phyloP scores from a whole-genome alignment of 2,113 vertebrate species.

The Eptesicus fuscus region DNA sequence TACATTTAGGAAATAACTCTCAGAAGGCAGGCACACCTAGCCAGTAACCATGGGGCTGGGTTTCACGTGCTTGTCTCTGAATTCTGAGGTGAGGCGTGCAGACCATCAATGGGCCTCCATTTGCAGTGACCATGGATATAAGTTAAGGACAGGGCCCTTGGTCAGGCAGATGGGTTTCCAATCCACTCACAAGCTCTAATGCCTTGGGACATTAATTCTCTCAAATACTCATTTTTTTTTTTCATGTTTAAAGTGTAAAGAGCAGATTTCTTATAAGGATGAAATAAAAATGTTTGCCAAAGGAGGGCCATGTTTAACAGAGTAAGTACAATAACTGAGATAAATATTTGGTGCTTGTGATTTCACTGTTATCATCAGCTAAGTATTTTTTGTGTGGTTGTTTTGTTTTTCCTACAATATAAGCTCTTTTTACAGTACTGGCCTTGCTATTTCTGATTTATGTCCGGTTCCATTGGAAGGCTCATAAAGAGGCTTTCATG shows the following conservation, averaged over 20 bases:
- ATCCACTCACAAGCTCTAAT: background rate
- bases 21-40: rapidly evolving
- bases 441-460: background rate
- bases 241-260: background rate
- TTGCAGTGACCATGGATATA: rapidly evolving
- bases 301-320: rapidly evolving
- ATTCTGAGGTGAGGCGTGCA: rapidly evolving
- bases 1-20: background rate
- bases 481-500: background rate
- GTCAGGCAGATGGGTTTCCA: background rate
- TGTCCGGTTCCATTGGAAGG: background rate
- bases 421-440: background rate
- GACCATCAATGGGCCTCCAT: rapidly evolving
- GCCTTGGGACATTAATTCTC: background rate
- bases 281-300: rapidly evolving
- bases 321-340: background rate
- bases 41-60: rapidly evolving
- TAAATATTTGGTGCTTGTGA: background rate
- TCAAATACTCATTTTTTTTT: background rate
- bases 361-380: background rate
- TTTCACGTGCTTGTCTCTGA: rapidly evolving
- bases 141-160: rapidly evolving
- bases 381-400: background rate
- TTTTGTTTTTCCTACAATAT: too few species aligned
- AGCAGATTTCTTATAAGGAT: background rate